Evolutionary conservation across 2,888 invertebrate species (phyloP).

Genomic region (Hipparchia semele): DNA sequence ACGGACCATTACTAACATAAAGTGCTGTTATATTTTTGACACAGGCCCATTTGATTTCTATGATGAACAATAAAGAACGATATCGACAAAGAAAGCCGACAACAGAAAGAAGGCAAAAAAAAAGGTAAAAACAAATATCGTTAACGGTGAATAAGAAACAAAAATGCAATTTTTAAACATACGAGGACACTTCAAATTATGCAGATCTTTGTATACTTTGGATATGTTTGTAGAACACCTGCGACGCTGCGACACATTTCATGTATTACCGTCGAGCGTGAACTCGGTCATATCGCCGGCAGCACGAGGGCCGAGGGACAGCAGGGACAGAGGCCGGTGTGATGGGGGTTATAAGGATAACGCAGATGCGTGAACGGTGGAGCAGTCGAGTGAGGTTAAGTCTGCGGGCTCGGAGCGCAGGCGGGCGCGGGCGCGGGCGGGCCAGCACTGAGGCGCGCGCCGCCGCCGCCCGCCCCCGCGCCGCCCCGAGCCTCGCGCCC

Average conservation of each 20-base stretch:
- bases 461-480: constrained; percentile 51
- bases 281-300: constrained; percentile 11
- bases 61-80: background rate
- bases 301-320: constrained; percentile 21
- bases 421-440: constrained; percentile 79
- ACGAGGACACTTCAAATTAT: constrained; percentile 22
- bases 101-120: background rate
- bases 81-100: background rate
- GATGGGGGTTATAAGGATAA: constrained; percentile 48
- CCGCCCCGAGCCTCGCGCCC: constrained; percentile 50
- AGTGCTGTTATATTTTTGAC: constrained; percentile 14
- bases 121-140: background rate
- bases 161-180: constrained; percentile 5
- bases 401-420: constrained; percentile 70
- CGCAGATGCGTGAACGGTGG: constrained; percentile 63
- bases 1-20: constrained; percentile 51
- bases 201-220: constrained; percentile 12
- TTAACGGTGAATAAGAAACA: background rate
- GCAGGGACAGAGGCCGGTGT: constrained; percentile 25
- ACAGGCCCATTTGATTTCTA: constrained; percentile 1
- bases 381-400: constrained; percentile 69
- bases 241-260: constrained; percentile 30
- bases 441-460: constrained; percentile 79
- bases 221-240: constrained; percentile 29
- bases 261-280: constrained; percentile 17